Evolutionary conservation across 2,797 vertebrate species (phyloP).

Genomic region (Danio choprae): DNA sequence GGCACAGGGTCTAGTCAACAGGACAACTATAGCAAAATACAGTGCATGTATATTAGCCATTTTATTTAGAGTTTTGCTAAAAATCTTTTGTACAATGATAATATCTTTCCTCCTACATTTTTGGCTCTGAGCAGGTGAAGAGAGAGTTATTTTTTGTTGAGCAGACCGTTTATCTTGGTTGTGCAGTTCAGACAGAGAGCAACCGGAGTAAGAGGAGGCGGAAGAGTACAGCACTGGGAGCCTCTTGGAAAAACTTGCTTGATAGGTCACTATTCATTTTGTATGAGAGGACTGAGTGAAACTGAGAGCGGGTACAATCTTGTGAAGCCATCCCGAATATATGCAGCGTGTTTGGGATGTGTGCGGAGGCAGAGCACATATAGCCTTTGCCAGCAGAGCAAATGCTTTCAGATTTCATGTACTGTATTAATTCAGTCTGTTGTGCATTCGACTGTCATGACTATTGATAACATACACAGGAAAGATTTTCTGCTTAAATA

Average conservation of each 20-base stretch:
- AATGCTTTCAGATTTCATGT: not conserved
- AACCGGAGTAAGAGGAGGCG: conserved; percentile 1
- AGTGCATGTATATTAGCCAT: not conserved
- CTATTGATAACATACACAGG: not conserved
- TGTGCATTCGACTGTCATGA: not conserved
- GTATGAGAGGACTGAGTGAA: not conserved
- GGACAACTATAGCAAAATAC: not conserved
- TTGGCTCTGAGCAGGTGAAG: conserved; percentile 25
- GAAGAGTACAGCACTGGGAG: conserved; percentile 5
- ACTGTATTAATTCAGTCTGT: not conserved
- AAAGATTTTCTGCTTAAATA: not conserved
- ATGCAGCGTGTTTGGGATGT: conserved; percentile 20
- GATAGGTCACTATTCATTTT: conserved; percentile 30
- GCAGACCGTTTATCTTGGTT: conserved; percentile 11
- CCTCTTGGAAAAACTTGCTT: not conserved
- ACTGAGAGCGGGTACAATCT: not conserved
- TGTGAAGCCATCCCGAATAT: not conserved
- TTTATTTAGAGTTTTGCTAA: not conserved
- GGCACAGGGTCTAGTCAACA: too few relatives aligned
- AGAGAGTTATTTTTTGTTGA: not conserved
- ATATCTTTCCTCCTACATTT: conserved; percentile 6
- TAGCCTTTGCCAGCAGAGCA: not conserved
- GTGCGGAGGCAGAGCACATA: not conserved
- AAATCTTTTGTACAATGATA: not conserved
- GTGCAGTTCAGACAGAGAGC: conserved; percentile 1